Evolutionary conservation across 1,140 invertebrate species (phyloP).

Genomic region (Periplaneta americana): DNA sequence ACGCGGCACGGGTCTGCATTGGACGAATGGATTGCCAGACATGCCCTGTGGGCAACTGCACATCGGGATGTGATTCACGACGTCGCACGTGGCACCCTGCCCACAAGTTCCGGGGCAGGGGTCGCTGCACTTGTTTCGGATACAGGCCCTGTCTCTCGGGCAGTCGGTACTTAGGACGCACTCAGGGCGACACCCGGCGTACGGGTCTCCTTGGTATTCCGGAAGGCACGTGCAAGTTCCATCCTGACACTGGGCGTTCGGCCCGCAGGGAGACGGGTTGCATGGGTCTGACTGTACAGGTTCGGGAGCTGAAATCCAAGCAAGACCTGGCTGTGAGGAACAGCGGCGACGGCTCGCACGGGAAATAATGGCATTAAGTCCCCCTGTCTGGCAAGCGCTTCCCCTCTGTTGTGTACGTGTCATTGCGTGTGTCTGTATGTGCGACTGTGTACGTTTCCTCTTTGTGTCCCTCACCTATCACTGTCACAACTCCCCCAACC

Average conservation of each 20-base stretch:
- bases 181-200: conserved; percentile 32
- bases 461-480: too few species aligned
- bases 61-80: conserved; percentile 23
- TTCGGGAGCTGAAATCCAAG: conserved; percentile 29
- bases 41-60: conserved; percentile 30
- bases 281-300: conserved; percentile 40
- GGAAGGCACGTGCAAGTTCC: conserved; percentile 34
- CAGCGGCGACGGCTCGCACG: neutral
- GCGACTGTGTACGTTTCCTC: neutral
- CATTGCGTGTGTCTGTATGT: neutral
- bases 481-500: too few species aligned
- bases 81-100: conserved; percentile 31
- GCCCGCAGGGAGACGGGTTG: conserved; percentile 44
- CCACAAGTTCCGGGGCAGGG: conserved; percentile 33
- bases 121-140: conserved; percentile 32
- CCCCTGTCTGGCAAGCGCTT: neutral
- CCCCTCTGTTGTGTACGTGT: neutral
- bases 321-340: conserved; percentile 10
- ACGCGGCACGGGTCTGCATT: conserved; percentile 23
- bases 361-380: neutral
- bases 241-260: conserved; percentile 36
- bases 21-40: conserved; percentile 27
- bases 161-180: conserved; percentile 56
- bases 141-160: conserved; percentile 39
- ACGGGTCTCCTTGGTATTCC: conserved; percentile 35